Evolutionary conservation across 2,888 invertebrate species (phyloP).

Genomic region (Sesia apiformis): DNA sequence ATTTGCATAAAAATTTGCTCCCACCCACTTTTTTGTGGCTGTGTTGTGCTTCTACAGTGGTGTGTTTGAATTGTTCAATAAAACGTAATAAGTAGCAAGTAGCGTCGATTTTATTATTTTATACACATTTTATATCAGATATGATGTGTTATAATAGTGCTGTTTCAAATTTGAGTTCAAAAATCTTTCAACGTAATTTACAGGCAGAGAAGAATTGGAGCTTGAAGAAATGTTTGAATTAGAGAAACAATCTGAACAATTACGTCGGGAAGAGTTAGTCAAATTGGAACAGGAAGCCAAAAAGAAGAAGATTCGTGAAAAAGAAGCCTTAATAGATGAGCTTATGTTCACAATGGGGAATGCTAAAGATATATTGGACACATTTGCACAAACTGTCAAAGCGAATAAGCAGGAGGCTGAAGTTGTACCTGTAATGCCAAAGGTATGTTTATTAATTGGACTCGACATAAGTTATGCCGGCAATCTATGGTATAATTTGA

Average conservation of each 20-base stretch:
- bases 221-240: conserved; percentile 88
- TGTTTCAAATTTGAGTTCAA: no score
- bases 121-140: no score
- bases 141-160: no score
- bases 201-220: conserved; percentile 87
- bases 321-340: conserved; percentile 95
- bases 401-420: conserved; percentile 78
- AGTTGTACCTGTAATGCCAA: conserved; percentile 53
- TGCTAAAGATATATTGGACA: conserved; percentile 89
- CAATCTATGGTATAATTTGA: no score
- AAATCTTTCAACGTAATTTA: conserved; percentile 1
- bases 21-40: no score
- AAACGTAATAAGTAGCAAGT: no score
- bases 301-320: conserved; percentile 87
- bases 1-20: no score
- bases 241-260: conserved; percentile 85
- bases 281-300: conserved; percentile 81
- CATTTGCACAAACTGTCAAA: conserved; percentile 82
- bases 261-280: conserved; percentile 80
- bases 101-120: no score
- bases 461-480: no score
- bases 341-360: conserved; percentile 94
- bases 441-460: conserved; percentile 22
- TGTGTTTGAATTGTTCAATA: no score
- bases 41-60: no score